A percentile compares a stretch with the other conserved stretches of the same genome.
Conservation (phyloP, 2,113 vertebrate genomes). For the Brevimyrus niger region DNA sequence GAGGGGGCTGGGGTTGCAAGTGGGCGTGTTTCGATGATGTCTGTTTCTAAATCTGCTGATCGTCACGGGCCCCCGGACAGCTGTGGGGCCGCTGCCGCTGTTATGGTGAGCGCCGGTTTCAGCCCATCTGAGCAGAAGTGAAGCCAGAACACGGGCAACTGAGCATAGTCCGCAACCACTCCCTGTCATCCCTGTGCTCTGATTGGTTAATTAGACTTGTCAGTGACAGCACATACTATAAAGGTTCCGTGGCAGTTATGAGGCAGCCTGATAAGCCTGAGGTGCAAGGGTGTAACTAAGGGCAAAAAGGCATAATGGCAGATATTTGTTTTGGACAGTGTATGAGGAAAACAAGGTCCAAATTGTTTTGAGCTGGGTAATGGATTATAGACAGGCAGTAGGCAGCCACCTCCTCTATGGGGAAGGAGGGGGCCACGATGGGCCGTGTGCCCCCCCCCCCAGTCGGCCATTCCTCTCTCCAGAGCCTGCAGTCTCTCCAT, state of each 20-base stretch:
- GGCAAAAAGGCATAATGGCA: neutral
- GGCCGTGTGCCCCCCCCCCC: neutral
- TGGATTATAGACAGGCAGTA: constrained; percentile 7
- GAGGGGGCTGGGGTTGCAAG: neutral
- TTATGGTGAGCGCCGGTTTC: neutral
- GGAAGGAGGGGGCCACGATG: neutral
- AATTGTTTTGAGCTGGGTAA: neutral
- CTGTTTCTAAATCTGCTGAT: neutral
- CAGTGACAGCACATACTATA: neutral
- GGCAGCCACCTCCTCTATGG: constrained; percentile 9
- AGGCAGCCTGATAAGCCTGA: neutral
- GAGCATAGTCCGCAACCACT: neutral
- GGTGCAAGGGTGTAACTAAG: neutral
- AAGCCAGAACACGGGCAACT: neutral
- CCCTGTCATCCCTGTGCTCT: neutral
- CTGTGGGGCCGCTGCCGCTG: neutral
- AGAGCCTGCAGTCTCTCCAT: constrained; percentile 18
- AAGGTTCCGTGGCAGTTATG: neutral
- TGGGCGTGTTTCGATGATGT: neutral
- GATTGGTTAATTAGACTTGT: neutral
- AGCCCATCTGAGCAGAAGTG: neutral
- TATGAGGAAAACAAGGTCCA: neutral
- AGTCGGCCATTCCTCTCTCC: neutral
- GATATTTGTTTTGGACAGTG: neutral
- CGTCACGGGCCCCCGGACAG: neutral